These are phyloP conservation scores for Drosophila serrata DNA, from an alignment of 1,140 invertebrate species.

Conservation along the genomic window DNA sequence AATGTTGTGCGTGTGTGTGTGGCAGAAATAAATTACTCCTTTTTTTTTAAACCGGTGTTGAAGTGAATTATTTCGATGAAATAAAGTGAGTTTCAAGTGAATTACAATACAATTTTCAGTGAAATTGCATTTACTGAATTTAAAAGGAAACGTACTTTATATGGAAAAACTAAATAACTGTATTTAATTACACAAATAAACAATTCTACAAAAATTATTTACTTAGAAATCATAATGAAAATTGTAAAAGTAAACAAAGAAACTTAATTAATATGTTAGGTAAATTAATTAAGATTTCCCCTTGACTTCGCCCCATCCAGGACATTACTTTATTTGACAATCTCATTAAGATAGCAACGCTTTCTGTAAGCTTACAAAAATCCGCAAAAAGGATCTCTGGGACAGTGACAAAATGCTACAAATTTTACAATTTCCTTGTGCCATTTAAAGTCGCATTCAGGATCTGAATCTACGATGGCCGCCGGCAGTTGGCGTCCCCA, in stretches of 20 bases:
- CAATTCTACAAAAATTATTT: not conserved
- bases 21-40: conserved; percentile 19
- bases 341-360: conserved; percentile 28
- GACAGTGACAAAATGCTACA: conserved; percentile 68
- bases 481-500: conserved; percentile 74
- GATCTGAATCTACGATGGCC: conserved; percentile 46
- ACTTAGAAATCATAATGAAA: not conserved
- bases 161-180: not conserved
- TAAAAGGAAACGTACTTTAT: not conserved
- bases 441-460: conserved; percentile 51
- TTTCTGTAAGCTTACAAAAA: conserved; percentile 2
- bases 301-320: not conserved
- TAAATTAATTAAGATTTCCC: conserved; percentile 20
- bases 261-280: conserved; percentile 5
- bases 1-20: conserved; percentile 3
- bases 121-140: not conserved
- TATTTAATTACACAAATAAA: not conserved
- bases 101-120: conserved; percentile 11
- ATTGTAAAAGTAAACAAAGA: not conserved
- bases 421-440: conserved; percentile 78
- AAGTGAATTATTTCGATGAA: conserved; percentile 21
- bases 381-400: conserved; percentile 19
- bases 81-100: conserved; percentile 19
- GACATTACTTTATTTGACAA: conserved; percentile 26
- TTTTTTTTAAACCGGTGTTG: conserved; percentile 22